Percentiles rank a stretch among this genome's conserved stretches.
These are phyloP conservation scores for Apus apus DNA, from an alignment of 2,113 vertebrate species.

Conservation along the genomic window DNA sequence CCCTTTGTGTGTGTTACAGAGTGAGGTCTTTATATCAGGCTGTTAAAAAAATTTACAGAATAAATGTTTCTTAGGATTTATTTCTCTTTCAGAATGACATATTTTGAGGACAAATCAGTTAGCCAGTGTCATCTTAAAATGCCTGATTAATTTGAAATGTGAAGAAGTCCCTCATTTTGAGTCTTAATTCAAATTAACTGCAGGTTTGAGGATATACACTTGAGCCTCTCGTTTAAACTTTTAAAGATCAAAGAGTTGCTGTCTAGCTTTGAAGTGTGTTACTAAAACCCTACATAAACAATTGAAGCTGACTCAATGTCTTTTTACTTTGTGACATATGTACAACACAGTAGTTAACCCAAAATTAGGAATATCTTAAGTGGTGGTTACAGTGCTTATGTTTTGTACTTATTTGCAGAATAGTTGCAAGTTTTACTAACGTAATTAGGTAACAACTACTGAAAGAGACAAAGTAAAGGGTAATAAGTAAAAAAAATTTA, in stretches of 20 bases:
- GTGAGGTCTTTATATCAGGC: background rate
- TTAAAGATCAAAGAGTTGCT: conserved; percentile 50
- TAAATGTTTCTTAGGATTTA: background rate
- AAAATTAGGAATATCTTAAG: background rate
- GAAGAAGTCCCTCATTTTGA: conserved; percentile 5
- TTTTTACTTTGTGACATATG: background rate
- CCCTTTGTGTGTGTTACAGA: background rate
- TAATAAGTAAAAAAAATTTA: conserved; percentile 7
- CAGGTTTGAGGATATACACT: background rate
- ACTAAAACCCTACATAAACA: conserved; percentile 28
- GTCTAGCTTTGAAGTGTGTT: conserved; percentile 31
- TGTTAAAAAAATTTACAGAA: background rate
- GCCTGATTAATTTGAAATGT: conserved; percentile 16
- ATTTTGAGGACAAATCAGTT: background rate
- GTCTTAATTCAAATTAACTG: conserved; percentile 53
- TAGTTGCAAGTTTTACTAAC: background rate
- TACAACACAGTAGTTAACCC: background rate
- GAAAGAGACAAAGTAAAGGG: background rate
- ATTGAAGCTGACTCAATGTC: conserved; percentile 12
- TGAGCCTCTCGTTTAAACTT: conserved; percentile 8
- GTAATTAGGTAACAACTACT: background rate
- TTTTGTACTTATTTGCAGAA: background rate
- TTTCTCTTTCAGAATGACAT: background rate
- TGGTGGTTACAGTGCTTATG: background rate
- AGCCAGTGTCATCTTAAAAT: conserved; percentile 30